Conservation (phyloP, 2,888 invertebrate species). For the Peribatodes rhomboidaria region DNA sequence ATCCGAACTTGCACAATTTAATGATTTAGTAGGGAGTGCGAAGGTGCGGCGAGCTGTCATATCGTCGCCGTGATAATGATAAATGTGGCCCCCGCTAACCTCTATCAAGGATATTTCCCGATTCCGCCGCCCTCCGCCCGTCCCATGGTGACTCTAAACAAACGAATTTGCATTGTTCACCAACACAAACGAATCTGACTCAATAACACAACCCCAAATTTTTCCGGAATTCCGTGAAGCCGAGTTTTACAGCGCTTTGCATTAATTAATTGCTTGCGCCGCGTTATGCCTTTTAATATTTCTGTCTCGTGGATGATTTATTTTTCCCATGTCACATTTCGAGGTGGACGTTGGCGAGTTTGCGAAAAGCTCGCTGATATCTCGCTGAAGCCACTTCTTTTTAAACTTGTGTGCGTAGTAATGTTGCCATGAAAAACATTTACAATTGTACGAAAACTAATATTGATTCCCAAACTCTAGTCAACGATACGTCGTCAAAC, state of each 20-base stretch:
- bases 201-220: constrained; percentile 53
- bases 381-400: too few relatives aligned
- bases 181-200: constrained; percentile 57
- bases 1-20: constrained; percentile 58
- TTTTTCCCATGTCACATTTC: constrained; percentile 55
- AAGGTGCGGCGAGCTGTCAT: constrained; percentile 73
- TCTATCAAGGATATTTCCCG: constrained; percentile 75
- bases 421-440: too few relatives aligned
- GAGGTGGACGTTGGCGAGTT: constrained; percentile 41
- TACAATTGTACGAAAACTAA: too few relatives aligned
- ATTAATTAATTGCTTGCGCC: constrained; percentile 68
- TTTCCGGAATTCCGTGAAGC: constrained; percentile 58
- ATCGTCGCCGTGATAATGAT: constrained; percentile 79
- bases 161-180: constrained; percentile 71
- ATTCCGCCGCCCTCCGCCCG: constrained; percentile 55
- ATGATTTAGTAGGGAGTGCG: constrained; percentile 62
- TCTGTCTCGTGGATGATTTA: constrained; percentile 63
- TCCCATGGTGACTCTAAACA: constrained; percentile 57
- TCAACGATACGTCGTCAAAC: too few relatives aligned
- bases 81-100: constrained; percentile 71
- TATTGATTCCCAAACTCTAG: too few relatives aligned
- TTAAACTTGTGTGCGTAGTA: too few relatives aligned
- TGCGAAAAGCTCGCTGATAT: too few relatives aligned
- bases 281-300: constrained; percentile 70
- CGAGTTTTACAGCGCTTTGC: constrained; percentile 55